Evolutionary conservation across 2,113 vertebrate species (phyloP), one percentile per base, ranked within the genome.

Genomic region (Microtus ochrogaster): DNA sequence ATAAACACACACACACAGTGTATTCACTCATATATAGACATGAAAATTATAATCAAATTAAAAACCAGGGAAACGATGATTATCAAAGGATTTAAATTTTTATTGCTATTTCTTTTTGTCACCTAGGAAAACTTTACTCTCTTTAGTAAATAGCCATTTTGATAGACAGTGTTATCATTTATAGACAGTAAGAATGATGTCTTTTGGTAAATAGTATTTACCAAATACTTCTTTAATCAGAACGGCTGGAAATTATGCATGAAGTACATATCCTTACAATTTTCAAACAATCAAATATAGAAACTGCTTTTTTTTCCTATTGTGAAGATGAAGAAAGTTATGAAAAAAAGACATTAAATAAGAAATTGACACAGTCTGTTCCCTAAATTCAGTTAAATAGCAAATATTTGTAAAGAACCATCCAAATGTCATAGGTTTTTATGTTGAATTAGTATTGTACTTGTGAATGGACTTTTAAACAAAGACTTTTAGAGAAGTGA

Each of bases 331-430:
- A 61, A 8, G 30, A 92, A 66, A 52, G 0, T 33, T 36, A 91
- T 7, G 0, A 41, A 30, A 2, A 2, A 49, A 9, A 16, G 5
- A 47, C 1, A 3, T 39, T 44, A 66, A 63, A 63, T n/a, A 55
- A 66, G 7, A 47, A 76, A 30, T 30, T 74, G 24, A 13, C 4
- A 22, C 61, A 66, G 3, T 1, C 0, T 61, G 44, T 83, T 4
- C 30, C 78, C 5, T 92, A 86, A 88, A 91, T 58, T 76, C 12
- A 77, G 7, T 90, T 85, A 87, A 95, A 94, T 72, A 52, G 39
- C 36, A 4, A 33, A 28, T 28, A 44, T 49, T 84, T 3, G 19
- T 58, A 21, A 21, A 58, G 58, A 58, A 58, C 19, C 19, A 58
- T 58, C 58, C 19, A 84, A 72, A 78, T 76, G 66, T 36, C 17